Percentiles rank a stretch among this genome's conserved stretches.
phyloP scores from a whole-genome alignment of 1,140 invertebrate genomes.

The Amphibalanus amphitrite region DNA sequence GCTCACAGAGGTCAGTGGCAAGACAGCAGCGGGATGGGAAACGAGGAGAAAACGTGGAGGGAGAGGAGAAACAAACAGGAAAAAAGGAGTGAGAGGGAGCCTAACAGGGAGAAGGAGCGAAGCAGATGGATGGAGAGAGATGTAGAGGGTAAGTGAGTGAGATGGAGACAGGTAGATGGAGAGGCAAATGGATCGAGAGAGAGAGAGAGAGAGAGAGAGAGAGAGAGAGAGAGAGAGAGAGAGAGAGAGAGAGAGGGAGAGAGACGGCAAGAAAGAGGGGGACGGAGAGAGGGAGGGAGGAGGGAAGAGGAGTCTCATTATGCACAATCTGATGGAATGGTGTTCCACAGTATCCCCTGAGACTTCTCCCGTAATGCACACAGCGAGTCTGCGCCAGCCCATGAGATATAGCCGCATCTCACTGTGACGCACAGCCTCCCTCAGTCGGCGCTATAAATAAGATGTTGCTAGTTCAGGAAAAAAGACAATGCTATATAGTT shows the following conservation, averaged over 20 bases:
- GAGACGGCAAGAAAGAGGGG: not conserved
- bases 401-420: too few relatives aligned
- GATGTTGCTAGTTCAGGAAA: too few relatives aligned
- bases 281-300: constrained; percentile 4
- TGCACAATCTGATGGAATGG: too few relatives aligned
- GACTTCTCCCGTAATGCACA: too few relatives aligned
- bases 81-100: not conserved
- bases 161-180: not conserved
- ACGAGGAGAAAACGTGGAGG: not conserved
- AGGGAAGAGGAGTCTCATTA: too few relatives aligned
- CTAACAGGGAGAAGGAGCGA: too few relatives aligned
- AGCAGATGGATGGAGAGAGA: too few relatives aligned
- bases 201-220: not conserved
- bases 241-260: constrained; percentile 5
- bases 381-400: too few relatives aligned
- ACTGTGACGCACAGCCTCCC: too few relatives aligned
- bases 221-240: constrained; percentile 7
- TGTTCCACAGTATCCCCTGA: too few relatives aligned
- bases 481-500: too few relatives aligned
- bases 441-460: too few relatives aligned
- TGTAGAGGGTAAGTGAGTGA: not conserved
- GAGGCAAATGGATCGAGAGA: not conserved
- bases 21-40: not conserved
- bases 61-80: not conserved
- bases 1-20: not conserved